These are phyloP conservation scores for Hephaestus fuliginosus DNA, from an alignment of 2,797 vertebrate species.

Conservation along the genomic window DNA sequence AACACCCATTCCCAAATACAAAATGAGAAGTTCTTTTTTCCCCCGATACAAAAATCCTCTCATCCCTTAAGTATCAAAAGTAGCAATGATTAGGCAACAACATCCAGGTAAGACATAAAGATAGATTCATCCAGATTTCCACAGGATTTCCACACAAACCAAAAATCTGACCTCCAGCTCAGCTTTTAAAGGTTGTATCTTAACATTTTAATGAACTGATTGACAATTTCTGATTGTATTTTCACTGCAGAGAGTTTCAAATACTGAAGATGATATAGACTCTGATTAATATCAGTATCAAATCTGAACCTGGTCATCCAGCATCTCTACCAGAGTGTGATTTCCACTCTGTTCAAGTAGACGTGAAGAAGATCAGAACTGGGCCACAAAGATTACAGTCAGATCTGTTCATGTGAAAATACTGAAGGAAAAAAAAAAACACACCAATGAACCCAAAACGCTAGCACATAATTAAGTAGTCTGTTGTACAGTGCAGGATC, in stretches of 20 bases:
- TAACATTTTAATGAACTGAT: not conserved
- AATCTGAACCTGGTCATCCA: not conserved
- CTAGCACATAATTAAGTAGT: slow-evolving; percentile 27
- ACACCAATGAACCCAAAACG: not conserved
- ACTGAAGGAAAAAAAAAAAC: slow-evolving; percentile 7
- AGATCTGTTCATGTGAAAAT: slow-evolving; percentile 12
- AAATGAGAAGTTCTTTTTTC: slow-evolving; percentile 37
- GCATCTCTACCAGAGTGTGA: not conserved
- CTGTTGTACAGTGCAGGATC: slow-evolving; percentile 52
- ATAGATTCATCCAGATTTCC: slow-evolving; percentile 10
- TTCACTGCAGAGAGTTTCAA: not conserved
- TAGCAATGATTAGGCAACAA: slow-evolving; percentile 65
- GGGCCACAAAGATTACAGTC: slow-evolving; percentile 23
- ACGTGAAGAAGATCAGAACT: slow-evolving; percentile 6
- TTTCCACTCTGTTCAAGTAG: not conserved
- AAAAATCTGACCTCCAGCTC: slow-evolving; percentile 30
- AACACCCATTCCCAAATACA: slow-evolving; percentile 72
- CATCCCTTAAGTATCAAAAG: slow-evolving; percentile 75
- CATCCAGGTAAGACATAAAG: slow-evolving; percentile 21
- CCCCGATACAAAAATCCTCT: slow-evolving; percentile 53
- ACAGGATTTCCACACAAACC: slow-evolving; percentile 37
- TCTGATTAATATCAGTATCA: not conserved
- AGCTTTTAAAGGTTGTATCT: not conserved
- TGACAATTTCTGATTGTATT: not conserved
- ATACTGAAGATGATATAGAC: not conserved